Conservation (phyloP, 2,113 vertebrate species). For the Lipotes vexillifer region DNA sequence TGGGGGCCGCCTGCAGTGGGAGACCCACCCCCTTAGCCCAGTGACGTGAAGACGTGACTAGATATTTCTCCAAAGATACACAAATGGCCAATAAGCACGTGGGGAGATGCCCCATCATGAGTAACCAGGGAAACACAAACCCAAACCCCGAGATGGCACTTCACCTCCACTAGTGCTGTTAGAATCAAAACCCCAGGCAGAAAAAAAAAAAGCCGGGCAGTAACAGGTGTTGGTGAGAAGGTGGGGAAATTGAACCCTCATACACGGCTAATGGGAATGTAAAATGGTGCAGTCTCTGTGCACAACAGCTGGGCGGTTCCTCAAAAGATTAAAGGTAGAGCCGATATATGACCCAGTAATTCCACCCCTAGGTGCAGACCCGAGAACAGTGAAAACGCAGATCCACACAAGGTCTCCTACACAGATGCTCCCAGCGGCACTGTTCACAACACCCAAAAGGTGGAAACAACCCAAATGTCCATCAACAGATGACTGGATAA, state of each 20-base stretch:
- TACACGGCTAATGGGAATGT: rapidly evolving
- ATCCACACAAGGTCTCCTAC: rapidly evolving
- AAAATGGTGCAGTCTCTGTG: background rate
- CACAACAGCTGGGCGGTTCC: background rate
- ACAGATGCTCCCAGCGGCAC: rapidly evolving
- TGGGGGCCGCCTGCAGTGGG: rapidly evolving
- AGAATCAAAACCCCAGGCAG: rapidly evolving
- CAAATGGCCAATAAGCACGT: rapidly evolving
- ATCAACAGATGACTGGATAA: rapidly evolving
- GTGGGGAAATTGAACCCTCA: rapidly evolving
- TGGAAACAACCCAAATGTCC: rapidly evolving
- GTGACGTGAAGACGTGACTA: rapidly evolving
- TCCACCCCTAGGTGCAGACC: background rate
- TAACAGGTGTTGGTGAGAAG: rapidly evolving
- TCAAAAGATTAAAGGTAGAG: background rate
- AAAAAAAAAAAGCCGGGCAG: background rate
- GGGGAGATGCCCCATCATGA: rapidly evolving
- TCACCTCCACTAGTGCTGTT: rapidly evolving
- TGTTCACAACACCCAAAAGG: rapidly evolving
- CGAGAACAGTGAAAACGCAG: rapidly evolving
- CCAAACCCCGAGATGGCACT: rapidly evolving
- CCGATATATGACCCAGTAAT: rapidly evolving
- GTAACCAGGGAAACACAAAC: background rate
- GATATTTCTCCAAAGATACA: background rate
- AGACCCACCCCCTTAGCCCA: too few relatives aligned